Base-by-base conservation (phyloP, 2,113 vertebrate genomes). In the Triplophysa dalaica region DNA sequence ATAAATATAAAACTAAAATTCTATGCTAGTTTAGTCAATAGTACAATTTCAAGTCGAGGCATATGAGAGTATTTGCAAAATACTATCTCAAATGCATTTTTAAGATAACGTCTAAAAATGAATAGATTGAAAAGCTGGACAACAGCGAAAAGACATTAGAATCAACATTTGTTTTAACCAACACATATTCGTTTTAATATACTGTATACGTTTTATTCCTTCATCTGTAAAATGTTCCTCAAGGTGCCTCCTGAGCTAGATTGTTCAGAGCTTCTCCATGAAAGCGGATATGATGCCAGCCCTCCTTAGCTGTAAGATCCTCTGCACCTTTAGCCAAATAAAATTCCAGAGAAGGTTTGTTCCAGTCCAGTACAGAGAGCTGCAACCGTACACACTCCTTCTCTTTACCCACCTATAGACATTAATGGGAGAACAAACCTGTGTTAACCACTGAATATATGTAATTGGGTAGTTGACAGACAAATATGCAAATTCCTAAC, bases 351-450 rank as follows among this genome's bases (percentile, higher is more conserved):
- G 94, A 84, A 0, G 84, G 84, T 14, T 85, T 87, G 82, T 95
- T 97, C 94, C 94, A 95, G 62, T 95, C 86, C 81, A 96, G 82
- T 75, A 91, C 95, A 0, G 89, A 80, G 4, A 96, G 69, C 77
- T 94, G 91, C 64, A 96, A 85, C 56, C 92, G 92, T 16, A 80
- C 88, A 83, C 95, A 96, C 70, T 90, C 89, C 70, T 91, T 89
- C 63, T 90, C 85, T 80, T 91, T 82, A 50, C 87, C 92, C 26
- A 92, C 86, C 95, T 96, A 86, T 73, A 22, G 82, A 73, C 86
- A n/a, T 80, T 56, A 68, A 50, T 41, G 29, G 29, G 29, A 33
- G 29, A 33, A 33, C 29, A 33, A 33, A 33, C 29, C 29, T 33
- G 29, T 33, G 29, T 33, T 33, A 33, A 33, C 29, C 29, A 33